Percentiles rank a stretch among this genome's conserved stretches.
Evolutionary conservation across 2,797 vertebrate species (phyloP).

Genomic region (Anabacerthia variegaticeps): DNA sequence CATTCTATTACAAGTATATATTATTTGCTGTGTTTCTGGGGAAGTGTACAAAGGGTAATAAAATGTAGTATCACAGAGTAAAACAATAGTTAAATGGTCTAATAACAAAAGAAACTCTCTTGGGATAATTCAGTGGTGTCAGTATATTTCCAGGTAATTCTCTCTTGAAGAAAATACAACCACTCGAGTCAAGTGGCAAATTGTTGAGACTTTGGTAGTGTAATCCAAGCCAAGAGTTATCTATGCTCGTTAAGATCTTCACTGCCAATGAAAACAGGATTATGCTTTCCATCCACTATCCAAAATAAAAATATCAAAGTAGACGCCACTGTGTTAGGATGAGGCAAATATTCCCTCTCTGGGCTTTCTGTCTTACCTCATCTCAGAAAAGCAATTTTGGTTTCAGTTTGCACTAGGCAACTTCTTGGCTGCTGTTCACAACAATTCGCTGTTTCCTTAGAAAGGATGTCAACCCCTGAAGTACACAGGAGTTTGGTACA

Average conservation of each 20-base stretch:
- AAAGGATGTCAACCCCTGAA: neutral
- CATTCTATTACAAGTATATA: neutral
- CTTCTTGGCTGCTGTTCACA: neutral
- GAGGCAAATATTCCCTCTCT: neutral
- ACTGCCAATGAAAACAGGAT: conserved; percentile 32
- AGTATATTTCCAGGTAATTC: conserved; percentile 7
- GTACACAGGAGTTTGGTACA: neutral
- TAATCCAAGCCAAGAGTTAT: conserved; percentile 14
- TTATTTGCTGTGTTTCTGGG: neutral
- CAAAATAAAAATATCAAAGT: conserved; percentile 16
- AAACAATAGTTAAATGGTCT: neutral
- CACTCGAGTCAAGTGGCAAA: neutral
- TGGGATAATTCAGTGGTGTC: neutral
- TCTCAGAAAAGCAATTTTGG: neutral
- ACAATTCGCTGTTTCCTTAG: neutral
- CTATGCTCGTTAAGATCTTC: neutral
- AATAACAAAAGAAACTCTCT: neutral
- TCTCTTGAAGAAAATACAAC: neutral
- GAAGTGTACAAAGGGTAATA: neutral
- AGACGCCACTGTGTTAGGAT: neutral
- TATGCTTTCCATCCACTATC: neutral
- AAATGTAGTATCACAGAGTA: neutral
- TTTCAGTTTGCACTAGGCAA: conserved; percentile 37
- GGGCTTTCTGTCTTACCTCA: neutral
- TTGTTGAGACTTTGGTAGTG: neutral